Base-by-base conservation (phyloP, 1,140 invertebrate genomes). In the Pemphigus obesinymphae region DNA sequence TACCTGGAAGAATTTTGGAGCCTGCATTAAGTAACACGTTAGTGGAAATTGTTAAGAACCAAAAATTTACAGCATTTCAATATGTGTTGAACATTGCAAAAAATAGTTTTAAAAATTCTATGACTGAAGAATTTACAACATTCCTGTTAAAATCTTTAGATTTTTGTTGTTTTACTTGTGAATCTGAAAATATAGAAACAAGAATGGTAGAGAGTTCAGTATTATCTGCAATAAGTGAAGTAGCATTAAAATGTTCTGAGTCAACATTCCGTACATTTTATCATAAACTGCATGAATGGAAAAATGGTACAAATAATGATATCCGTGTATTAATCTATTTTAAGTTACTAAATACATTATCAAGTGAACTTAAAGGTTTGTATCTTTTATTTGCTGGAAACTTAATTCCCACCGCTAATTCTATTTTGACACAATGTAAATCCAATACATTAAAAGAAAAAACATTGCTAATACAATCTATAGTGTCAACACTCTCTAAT, bases 311-410 rank as follows among this genome's bases (percentile, higher is more conserved):
- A 68, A 82, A 73, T 26, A 84, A 82, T 61, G 89, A 89, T 72
- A 86, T 87, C 17, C 88, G 50, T 83, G 10, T 83, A 80, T 76
- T 84, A 17, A 80, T 85, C 88, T 89, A 88, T 86, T 90, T 87
- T 87, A 91, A 92, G 85, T 85, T 96, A 40, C 93, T 93, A 61
- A 90, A 89, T 75, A 91, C 90, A 31, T 91, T 97, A 81, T 94
- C 95, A 0, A 91, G 94, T 68, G 91, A 91, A 73, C 87, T 98
- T 11, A 95, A 96, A 87, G 93, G 93, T 31, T 88, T 98, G 0
- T 98, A 98, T 86, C 91, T 95, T 2, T 87, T 96, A 34, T 97
- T 98, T 87, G 95, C 95, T 70, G 92, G 92, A 7, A 92, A 95
- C 85, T 93, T 97, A 84, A 87, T 97, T 0, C 92, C 92, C 85